Conservation (phyloP, 2,113 vertebrate genomes). For the Eleginops maclovinus region DNA sequence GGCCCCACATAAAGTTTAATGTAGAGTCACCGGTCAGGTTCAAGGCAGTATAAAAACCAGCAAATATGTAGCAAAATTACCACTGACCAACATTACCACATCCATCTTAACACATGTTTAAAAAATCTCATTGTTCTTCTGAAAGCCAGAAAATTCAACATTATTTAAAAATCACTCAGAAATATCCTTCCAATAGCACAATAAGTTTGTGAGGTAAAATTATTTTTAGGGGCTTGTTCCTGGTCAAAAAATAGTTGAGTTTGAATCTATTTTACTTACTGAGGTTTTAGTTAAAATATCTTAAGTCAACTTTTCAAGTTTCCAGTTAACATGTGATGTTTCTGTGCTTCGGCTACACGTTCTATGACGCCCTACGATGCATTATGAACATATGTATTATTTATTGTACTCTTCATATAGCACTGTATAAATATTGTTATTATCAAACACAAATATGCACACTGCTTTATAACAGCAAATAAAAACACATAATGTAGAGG, state of each 20-base stretch:
- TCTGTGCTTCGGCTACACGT: too few species aligned
- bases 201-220: neutral
- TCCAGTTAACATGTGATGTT: too few species aligned
- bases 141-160: neutral
- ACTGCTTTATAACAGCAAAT: too few species aligned
- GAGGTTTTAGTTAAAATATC: neutral
- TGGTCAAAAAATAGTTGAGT: too few species aligned
- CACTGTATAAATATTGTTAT: too few species aligned
- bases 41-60: constrained; percentile 12
- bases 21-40: constrained; percentile 4
- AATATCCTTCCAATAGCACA: neutral
- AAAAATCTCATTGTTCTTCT: neutral
- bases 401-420: too few species aligned
- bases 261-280: neutral
- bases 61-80: neutral
- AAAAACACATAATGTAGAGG: too few species aligned
- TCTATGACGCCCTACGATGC: too few species aligned
- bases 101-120: neutral
- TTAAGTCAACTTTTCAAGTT: too few species aligned
- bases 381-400: too few species aligned
- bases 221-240: too few species aligned
- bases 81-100: neutral
- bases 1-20: neutral
- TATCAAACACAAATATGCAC: too few species aligned
- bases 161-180: neutral